Evolutionary conservation across 1,140 invertebrate species (phyloP).

Genomic region (Stenopsyche tienmushanensis): DNA sequence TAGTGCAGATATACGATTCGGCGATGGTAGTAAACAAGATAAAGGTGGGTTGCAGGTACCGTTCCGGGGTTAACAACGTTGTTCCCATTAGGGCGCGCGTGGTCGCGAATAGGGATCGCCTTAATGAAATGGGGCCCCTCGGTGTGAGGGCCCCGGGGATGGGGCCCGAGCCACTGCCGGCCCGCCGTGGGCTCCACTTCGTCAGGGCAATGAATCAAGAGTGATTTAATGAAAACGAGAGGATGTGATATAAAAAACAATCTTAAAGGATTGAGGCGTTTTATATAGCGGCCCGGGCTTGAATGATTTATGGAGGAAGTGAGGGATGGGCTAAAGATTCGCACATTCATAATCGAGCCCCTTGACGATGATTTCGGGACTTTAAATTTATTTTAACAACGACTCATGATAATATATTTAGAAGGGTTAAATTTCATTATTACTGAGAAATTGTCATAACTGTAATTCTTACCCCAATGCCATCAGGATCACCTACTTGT

Average conservation of each 20-base stretch:
- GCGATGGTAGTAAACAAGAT: constrained; percentile 26
- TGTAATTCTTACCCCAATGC: too few relatives aligned
- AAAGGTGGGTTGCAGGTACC: constrained; percentile 20
- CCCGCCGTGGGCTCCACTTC: too few relatives aligned
- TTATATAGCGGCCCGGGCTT: not conserved
- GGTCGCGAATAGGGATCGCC: constrained; percentile 28
- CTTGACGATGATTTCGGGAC: not conserved
- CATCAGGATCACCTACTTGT: too few relatives aligned
- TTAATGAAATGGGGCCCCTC: constrained; percentile 24
- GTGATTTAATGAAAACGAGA: too few relatives aligned
- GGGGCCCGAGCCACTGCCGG: not conserved
- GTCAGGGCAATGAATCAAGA: too few relatives aligned
- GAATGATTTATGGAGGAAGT: not conserved
- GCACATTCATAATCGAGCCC: not conserved
- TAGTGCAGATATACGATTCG: constrained; percentile 27
- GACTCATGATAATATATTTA: not conserved
- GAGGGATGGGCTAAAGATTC: not conserved
- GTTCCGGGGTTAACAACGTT: constrained; percentile 23
- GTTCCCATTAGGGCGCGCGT: constrained; percentile 28
- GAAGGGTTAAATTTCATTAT: not conserved
- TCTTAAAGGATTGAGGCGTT: not conserved
- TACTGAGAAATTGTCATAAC: too few relatives aligned
- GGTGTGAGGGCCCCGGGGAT: not conserved
- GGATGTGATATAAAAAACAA: too few relatives aligned
- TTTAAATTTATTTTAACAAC: not conserved